Conservation (phyloP, 2,113 vertebrate species). For the Athene cunicularia region DNA sequence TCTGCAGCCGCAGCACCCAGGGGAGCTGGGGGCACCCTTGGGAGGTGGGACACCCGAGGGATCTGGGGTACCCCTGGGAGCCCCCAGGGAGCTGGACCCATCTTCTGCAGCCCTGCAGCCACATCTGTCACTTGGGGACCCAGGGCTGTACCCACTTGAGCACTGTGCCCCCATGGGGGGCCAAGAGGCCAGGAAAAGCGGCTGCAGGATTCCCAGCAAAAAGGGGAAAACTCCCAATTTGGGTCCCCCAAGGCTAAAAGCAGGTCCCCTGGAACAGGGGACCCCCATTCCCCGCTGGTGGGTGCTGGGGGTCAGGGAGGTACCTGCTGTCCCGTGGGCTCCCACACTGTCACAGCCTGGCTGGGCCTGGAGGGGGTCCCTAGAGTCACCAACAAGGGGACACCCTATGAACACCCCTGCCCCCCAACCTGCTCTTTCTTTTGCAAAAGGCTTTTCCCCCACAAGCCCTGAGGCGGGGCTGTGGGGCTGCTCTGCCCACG, state of each 20-base stretch:
- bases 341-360: neutral
- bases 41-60: neutral
- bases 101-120: neutral
- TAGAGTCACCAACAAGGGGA: neutral
- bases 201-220: neutral
- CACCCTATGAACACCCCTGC: no score
- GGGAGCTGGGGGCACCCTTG: neutral
- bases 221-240: neutral
- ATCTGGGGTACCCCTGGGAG: neutral
- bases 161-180: accelerated
- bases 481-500: neutral
- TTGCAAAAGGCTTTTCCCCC: neutral
- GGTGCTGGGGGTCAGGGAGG: neutral
- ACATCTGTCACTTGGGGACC: accelerated
- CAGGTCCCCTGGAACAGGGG: neutral
- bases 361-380: neutral
- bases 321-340: neutral
- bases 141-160: neutral
- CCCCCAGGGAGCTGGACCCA: neutral
- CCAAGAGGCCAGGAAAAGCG: accelerated
- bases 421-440: neutral
- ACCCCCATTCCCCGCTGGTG: accelerated
- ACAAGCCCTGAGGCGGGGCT: accelerated
- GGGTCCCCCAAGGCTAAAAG: neutral
- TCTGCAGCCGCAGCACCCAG: neutral